These are phyloP conservation scores for Scaptomyza tumidula DNA, from an alignment of 2,888 invertebrate genomes.

Conservation along the genomic window DNA sequence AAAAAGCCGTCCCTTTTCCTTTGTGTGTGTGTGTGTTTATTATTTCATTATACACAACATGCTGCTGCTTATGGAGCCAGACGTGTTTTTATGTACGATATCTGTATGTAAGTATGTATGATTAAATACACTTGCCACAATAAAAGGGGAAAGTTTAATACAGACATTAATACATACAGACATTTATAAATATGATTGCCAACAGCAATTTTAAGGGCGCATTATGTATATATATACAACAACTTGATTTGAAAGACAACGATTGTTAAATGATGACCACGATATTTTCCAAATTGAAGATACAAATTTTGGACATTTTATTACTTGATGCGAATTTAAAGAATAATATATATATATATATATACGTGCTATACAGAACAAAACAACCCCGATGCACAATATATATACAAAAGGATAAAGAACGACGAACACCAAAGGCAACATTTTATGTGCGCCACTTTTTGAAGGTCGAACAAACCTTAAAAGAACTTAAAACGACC, in stretches of 20 bases:
- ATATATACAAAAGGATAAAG: conserved; percentile 11
- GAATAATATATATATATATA: background rate
- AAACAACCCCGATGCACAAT: conserved; percentile 6
- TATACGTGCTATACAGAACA: background rate
- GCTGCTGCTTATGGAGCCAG: conserved; percentile 12
- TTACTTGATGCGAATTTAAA: background rate
- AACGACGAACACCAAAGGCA: conserved; percentile 23
- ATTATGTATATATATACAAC: conserved; percentile 5
- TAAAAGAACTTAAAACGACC: conserved; percentile 37
- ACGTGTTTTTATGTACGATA: conserved; percentile 14
- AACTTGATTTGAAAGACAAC: background rate
- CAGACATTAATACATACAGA: conserved; percentile 24
- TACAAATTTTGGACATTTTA: background rate
- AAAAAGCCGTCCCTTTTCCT: conserved; percentile 16
- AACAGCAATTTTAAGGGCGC: conserved; percentile 25
- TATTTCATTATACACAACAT: conserved; percentile 66
- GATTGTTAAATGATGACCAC: background rate
- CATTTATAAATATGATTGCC: conserved; percentile 11
- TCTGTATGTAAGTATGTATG: conserved; percentile 8
- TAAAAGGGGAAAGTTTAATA: conserved; percentile 43
- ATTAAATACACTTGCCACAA: conserved; percentile 44
- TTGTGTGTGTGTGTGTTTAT: conserved; percentile 49
- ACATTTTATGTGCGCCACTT: conserved; percentile 59
- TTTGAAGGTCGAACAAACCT: conserved; percentile 73
- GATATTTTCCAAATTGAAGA: background rate